A percentile compares a stretch with the other conserved stretches of the same genome.
These are phyloP conservation scores for Metridium senile DNA, from an alignment of 92 coral and sea anemone genomes.

Conservation along the genomic window DNA sequence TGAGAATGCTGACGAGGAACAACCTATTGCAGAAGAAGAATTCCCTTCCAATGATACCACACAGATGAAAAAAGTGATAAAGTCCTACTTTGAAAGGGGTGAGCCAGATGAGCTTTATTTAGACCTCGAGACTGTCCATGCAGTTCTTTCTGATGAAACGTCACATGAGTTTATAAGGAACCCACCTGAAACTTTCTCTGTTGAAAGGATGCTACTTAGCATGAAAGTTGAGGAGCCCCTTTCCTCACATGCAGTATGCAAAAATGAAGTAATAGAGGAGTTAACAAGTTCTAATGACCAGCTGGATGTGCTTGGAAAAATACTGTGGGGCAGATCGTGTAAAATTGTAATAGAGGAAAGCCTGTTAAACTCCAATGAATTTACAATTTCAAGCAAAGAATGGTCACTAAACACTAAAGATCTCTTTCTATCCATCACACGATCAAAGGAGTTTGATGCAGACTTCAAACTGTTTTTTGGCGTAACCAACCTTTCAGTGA, in stretches of 20 bases:
- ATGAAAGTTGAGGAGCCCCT: conserved; percentile 16
- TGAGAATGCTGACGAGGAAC: conserved; percentile 7
- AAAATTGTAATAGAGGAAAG: conserved; percentile 42
- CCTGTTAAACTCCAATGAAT: conserved; percentile 7
- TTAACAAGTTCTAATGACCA: not conserved
- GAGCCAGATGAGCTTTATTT: conserved; percentile 30
- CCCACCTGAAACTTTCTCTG: conserved; percentile 35
- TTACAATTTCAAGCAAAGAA: conserved; percentile 5
- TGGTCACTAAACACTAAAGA: not conserved
- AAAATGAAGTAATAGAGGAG: conserved; percentile 12
- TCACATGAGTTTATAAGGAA: conserved; percentile 20
- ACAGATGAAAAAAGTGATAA: conserved; percentile 14
- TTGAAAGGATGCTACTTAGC: conserved; percentile 11
- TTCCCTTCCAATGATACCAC: conserved; percentile 5
- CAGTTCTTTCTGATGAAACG: conserved; percentile 21
- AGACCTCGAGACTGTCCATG: conserved; percentile 39
- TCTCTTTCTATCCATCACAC: not conserved
- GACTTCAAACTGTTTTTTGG: not conserved
- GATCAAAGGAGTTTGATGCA: not conserved
- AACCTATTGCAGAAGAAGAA: conserved; percentile 37
- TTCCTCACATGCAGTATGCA: conserved; percentile 22
- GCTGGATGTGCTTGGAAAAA: conserved; percentile 30
- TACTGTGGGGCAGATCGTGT: conserved; percentile 49
- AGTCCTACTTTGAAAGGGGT: conserved; percentile 52
- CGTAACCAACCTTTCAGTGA: not conserved